Percentiles rank a stretch among this genome's conserved stretches.
Evolutionary conservation across 2,888 invertebrate genomes (phyloP).

Genomic region (Acanthosepion esculentum): DNA sequence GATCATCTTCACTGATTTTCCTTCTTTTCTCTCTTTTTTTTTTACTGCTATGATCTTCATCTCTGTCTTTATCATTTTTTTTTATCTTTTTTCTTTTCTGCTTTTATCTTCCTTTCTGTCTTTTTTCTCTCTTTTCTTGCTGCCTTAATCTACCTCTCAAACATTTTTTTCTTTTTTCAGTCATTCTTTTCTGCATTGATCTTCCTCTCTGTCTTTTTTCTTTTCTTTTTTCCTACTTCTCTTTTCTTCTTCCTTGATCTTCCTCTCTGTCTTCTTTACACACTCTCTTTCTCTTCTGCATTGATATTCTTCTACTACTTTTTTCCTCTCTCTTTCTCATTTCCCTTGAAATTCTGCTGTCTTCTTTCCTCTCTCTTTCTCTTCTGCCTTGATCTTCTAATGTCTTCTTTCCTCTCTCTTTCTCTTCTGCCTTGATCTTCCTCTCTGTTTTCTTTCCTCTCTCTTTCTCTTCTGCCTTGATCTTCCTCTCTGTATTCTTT

Average conservation of each 20-base stretch:
- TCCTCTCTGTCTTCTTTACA: background rate
- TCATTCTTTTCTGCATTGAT: background rate
- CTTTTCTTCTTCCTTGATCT: too few relatives aligned
- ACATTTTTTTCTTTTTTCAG: background rate
- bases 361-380: background rate
- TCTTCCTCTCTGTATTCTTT: fast-evolving
- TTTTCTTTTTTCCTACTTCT: too few relatives aligned
- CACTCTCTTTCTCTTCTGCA: background rate
- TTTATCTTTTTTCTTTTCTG: too few relatives aligned
- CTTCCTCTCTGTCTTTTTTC: too few relatives aligned
- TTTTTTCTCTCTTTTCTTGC: too few relatives aligned
- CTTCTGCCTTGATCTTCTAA: background rate
- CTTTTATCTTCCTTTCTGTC: too few relatives aligned
- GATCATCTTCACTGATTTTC: too few relatives aligned
- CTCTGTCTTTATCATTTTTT: too few relatives aligned
- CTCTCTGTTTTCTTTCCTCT: background rate
- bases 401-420: background rate
- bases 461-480: background rate
- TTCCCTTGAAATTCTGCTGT: background rate
- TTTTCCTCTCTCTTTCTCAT: fast-evolving
- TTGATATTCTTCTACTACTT: background rate
- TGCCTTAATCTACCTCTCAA: too few relatives aligned
- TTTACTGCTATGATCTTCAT: too few relatives aligned
- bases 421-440: background rate
- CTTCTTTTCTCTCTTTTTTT: too few relatives aligned